Evolutionary conservation across 2,888 invertebrate genomes (phyloP).

Genomic region (Venusia cambrica): DNA sequence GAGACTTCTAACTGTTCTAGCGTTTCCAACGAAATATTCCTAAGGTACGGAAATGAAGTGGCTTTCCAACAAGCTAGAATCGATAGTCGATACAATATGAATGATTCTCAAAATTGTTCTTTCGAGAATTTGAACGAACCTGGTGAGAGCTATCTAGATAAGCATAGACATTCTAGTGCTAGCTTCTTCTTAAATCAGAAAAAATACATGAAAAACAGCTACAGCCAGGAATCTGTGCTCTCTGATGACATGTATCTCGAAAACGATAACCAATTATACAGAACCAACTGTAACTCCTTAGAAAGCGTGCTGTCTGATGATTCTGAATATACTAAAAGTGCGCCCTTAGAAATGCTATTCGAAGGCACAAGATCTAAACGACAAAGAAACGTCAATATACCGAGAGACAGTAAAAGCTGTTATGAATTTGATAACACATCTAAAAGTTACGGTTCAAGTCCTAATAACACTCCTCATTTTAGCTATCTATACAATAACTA

Average conservation of each 20-base stretch:
- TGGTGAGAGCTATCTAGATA: conserved; percentile 70
- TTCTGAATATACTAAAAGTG: conserved; percentile 88
- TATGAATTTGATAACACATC: conserved; percentile 78
- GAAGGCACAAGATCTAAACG: conserved; percentile 76
- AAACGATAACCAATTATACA: conserved; percentile 81
- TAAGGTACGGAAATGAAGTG: conserved; percentile 73
- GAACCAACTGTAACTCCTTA: conserved; percentile 87
- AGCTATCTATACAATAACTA: conserved; percentile 80
- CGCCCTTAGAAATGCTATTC: conserved; percentile 87
- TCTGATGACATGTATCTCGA: conserved; percentile 85
- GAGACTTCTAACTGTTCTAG: conserved; percentile 77
- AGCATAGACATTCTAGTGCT: conserved; percentile 86
- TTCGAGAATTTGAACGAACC: conserved; percentile 64
- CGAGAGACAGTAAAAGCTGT: conserved; percentile 70
- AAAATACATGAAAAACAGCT: conserved; percentile 81
- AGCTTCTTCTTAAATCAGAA: conserved; percentile 90
- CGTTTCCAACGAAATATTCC: conserved; percentile 75
- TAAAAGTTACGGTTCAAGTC: conserved; percentile 84
- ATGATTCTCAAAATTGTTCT: conserved; percentile 72
- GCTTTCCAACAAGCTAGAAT: conserved; percentile 74
- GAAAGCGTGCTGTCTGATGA: conserved; percentile 92
- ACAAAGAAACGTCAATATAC: conserved; percentile 55
- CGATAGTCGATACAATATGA: conserved; percentile 70
- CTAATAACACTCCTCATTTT: conserved; percentile 78
- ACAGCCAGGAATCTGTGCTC: conserved; percentile 89